These are phyloP conservation scores for Eriosoma lanigerum DNA, from an alignment of 1,140 invertebrate genomes.

Conservation along the genomic window DNA sequence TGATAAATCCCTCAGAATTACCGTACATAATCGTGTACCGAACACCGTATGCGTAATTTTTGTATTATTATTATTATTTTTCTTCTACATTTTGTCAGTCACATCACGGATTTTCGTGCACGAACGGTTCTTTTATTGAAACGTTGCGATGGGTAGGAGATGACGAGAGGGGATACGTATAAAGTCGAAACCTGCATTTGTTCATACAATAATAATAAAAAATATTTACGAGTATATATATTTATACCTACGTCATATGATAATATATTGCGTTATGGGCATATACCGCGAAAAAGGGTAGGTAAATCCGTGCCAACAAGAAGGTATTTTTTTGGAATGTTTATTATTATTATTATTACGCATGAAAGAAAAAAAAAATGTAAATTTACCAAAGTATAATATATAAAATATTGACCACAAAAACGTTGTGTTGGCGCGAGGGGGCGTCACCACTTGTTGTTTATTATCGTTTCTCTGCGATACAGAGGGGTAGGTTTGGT, in stretches of 20 bases:
- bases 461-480: not conserved
- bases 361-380: not conserved
- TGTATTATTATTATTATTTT: not conserved
- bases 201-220: no score
- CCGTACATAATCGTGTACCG: not conserved
- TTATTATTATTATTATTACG: not conserved
- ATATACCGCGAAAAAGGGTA: no score
- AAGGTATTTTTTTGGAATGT: not conserved
- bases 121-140: not conserved
- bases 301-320: not conserved
- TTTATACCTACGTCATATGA: no score
- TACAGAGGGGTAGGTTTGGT: no score
- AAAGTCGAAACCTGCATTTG: no score
- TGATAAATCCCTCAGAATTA: not conserved
- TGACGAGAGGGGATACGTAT: no score
- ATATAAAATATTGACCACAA: not conserved
- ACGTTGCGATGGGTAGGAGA: not conserved
- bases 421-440: not conserved
- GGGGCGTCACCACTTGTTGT: slow-evolving; percentile 3
- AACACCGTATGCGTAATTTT: no score
- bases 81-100: not conserved
- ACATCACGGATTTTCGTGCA: not conserved
- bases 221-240: not conserved
- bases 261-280: no score
- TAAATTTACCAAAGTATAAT: no score